These are phyloP conservation scores for Phalanger gymnotis DNA, from an alignment of 2,797 vertebrate genomes.

Conservation along the genomic window DNA sequence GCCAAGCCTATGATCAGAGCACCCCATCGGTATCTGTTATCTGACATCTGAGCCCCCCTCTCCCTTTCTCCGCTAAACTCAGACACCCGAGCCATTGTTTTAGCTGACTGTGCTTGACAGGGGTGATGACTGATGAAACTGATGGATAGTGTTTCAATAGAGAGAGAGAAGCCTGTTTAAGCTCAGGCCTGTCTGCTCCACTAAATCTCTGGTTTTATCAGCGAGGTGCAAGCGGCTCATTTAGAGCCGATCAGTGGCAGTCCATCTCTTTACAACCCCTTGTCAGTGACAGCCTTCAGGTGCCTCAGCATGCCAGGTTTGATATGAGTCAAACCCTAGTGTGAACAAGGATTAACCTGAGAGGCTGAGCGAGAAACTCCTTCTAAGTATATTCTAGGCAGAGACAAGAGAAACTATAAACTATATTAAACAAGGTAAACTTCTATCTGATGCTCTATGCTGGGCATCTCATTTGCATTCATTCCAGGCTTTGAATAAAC, in stretches of 20 bases:
- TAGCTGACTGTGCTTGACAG: slow-evolving; percentile 68
- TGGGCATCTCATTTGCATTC: slow-evolving; percentile 74
- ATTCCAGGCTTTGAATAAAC: slow-evolving; percentile 77
- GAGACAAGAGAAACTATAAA: slow-evolving; percentile 68
- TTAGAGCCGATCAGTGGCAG: slow-evolving; percentile 78
- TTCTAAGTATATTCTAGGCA: slow-evolving; percentile 56
- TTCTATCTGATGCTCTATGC: slow-evolving; percentile 56
- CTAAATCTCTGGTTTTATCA: slow-evolving; percentile 86
- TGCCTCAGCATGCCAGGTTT: slow-evolving; percentile 74
- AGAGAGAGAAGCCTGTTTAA: slow-evolving; percentile 81
- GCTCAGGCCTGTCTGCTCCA: slow-evolving; percentile 78
- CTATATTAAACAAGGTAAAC: slow-evolving; percentile 76
- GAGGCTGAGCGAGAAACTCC: slow-evolving; percentile 53
- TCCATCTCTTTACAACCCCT: slow-evolving; percentile 81
- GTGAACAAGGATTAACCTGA: slow-evolving; percentile 81
- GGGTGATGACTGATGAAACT: slow-evolving; percentile 74
- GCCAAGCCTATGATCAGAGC: slow-evolving; percentile 57
- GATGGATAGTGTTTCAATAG: slow-evolving; percentile 78
- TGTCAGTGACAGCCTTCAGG: slow-evolving; percentile 83
- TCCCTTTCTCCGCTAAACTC: slow-evolving; percentile 63
- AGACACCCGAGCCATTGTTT: slow-evolving; percentile 72
- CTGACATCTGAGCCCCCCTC: slow-evolving; percentile 57
- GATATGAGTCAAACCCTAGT: slow-evolving; percentile 77
- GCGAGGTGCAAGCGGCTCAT: slow-evolving; percentile 81
- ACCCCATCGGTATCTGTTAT: slow-evolving; percentile 62